Percentiles rank a stretch among this genome's conserved stretches.
Evolutionary conservation across 2,888 invertebrate species (phyloP).

Genomic region (Scaptomyza tumidula): DNA sequence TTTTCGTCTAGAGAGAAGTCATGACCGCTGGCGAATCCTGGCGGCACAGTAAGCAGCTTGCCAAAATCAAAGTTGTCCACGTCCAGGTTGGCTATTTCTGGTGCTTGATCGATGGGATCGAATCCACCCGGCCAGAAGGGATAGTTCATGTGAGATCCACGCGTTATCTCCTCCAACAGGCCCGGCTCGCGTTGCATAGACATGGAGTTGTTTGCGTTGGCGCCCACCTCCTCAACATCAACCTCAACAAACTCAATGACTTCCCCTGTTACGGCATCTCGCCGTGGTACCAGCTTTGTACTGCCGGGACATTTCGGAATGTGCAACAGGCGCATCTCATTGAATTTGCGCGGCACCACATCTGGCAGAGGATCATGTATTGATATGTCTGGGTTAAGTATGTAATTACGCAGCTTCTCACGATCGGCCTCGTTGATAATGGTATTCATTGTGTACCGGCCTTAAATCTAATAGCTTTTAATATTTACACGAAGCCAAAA

Average conservation of each 20-base stretch:
- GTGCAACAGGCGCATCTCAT: slow-evolving; percentile 77
- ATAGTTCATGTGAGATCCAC: slow-evolving; percentile 91
- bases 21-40: slow-evolving; percentile 88
- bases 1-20: slow-evolving; percentile 83
- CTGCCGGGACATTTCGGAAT: slow-evolving; percentile 77
- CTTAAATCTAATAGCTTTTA: not conserved
- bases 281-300: slow-evolving; percentile 82
- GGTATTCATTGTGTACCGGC: slow-evolving; percentile 35
- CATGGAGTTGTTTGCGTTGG: slow-evolving; percentile 90
- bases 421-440: slow-evolving; percentile 57
- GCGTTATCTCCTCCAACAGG: slow-evolving; percentile 87
- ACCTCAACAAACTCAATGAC: slow-evolving; percentile 89
- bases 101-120: slow-evolving; percentile 85
- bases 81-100: slow-evolving; percentile 84
- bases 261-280: slow-evolving; percentile 91
- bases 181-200: slow-evolving; percentile 92
- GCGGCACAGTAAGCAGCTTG: slow-evolving; percentile 86
- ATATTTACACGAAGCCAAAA: slow-evolving; percentile 1
- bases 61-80: slow-evolving; percentile 84
- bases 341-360: slow-evolving; percentile 77
- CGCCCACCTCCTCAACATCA: slow-evolving; percentile 86
- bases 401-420: slow-evolving; percentile 76
- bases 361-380: slow-evolving; percentile 83
- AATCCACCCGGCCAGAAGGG: slow-evolving; percentile 96
- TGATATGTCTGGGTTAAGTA: slow-evolving; percentile 81